These are phyloP conservation scores for Reticulitermes lucifugus DNA, from an alignment of 2,888 invertebrate species.

Conservation along the genomic window DNA sequence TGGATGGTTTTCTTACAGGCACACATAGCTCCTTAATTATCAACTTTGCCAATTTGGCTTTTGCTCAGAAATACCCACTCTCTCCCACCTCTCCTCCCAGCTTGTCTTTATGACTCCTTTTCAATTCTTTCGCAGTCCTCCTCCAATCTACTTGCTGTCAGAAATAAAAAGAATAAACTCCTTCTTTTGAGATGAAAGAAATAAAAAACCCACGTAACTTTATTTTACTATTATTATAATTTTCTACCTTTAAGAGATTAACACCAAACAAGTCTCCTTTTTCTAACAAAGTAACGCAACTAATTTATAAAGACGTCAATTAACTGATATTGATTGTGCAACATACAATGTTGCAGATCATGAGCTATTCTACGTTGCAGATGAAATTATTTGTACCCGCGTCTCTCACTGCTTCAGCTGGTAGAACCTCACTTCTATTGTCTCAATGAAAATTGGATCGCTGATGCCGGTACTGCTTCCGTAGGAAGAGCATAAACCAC, in stretches of 20 bases:
- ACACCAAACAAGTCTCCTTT: background rate
- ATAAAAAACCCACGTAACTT: conserved; percentile 8
- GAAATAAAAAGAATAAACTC: background rate
- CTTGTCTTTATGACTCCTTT: conserved; percentile 17
- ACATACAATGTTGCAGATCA: background rate
- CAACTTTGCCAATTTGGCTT: conserved; percentile 53
- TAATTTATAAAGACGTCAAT: background rate
- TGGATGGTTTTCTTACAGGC: conserved; percentile 23
- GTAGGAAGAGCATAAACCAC: no score
- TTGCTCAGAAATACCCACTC: conserved; percentile 21
- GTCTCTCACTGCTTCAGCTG: background rate
- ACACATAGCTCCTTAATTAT: conserved; percentile 49
- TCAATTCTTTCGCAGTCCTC: conserved; percentile 24
- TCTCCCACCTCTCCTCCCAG: conserved; percentile 19
- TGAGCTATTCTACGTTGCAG: background rate
- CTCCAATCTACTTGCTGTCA: conserved; percentile 1
- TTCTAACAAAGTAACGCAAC: background rate
- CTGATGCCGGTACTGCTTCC: no score
- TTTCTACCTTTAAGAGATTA: background rate
- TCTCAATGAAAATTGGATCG: background rate
- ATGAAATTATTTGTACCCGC: no score
- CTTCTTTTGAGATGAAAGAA: background rate
- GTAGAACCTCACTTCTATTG: background rate
- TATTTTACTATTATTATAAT: background rate
- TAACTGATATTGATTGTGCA: background rate